Evolutionary conservation across 1,140 invertebrate species (phyloP), one percentile per base, ranked within the genome.

Genomic region (Leptinotarsa undecemlineata): DNA sequence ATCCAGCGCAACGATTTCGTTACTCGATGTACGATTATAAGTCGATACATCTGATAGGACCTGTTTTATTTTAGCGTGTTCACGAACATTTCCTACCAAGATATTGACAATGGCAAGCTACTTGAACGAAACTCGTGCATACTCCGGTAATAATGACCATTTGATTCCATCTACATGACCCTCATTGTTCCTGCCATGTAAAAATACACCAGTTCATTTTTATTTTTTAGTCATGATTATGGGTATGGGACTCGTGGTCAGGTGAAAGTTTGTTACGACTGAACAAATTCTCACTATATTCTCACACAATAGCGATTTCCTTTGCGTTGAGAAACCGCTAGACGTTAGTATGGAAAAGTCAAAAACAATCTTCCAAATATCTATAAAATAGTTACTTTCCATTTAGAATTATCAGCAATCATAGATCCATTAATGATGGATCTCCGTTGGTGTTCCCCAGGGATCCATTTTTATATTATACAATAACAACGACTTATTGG

Each of bases 61-160:
- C 67, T 74, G 60, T 64, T 76, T 73, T 73, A 76, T 73, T 73
- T 76, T 73, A 76, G 75, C 63, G 75, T 63, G 42, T 71, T 71
- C 23, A 48, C 33, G 17, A 71, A 71, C 69, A 72, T 47, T 75
- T 75, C 68, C 74, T 71, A 75, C 70, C 48, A 71, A 71, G 74
- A 75, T 76, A 76, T 76, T 76, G 75, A 76, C 72, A 76, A 76
- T 73, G 67, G 64, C 33, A 71, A 73, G 75, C 71, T 76, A 76
- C 75, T 68, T 75, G 62, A 71, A 75, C 47, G 68, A 67, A 75
- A 75, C 68, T 75, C 74, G 69, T 73, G 74, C 69, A 75, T 72
- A 72, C 74, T 57, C 51, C 57, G 62, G 71, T 72, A 72, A 72
- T 75, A 75, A 75, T 48, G 70, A 48, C 26, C 62, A 33, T 63